A percentile compares a stretch with the other conserved stretches of the same genome.
phyloP scores from a whole-genome alignment of 2,888 invertebrate genomes.

The Sphecodes monilicornis region DNA sequence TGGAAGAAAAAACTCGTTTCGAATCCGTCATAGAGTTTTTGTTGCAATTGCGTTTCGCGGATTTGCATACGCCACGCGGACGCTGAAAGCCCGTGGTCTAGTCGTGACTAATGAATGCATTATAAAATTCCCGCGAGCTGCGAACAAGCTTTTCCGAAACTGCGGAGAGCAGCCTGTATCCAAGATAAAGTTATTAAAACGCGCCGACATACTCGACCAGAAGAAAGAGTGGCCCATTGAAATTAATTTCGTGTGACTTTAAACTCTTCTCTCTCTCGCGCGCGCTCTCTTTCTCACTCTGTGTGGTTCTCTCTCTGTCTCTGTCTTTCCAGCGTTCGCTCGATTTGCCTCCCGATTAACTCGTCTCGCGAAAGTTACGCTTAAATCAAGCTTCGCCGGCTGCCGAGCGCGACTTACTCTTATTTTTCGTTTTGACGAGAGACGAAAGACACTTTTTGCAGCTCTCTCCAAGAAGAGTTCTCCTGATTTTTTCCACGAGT shows the following conservation, averaged over 20 bases:
- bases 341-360: constrained; percentile 3
- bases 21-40: background rate
- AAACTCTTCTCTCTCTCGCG: background rate
- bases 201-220: background rate
- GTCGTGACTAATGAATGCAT: constrained; percentile 7
- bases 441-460: constrained; percentile 7
- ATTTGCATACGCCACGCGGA: background rate
- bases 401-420: background rate
- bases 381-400: constrained; percentile 1
- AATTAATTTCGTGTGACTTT: constrained; percentile 2
- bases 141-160: background rate
- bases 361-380: constrained; percentile 2
- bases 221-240: constrained; percentile 3
- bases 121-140: background rate
- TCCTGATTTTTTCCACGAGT: constrained; percentile 1
- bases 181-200: constrained; percentile 21
- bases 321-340: background rate
- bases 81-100: background rate
- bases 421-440: background rate
- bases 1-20: background rate
- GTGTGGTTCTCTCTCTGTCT: background rate
- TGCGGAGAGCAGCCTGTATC: background rate
- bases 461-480: constrained; percentile 1
- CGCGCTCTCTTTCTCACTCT: too few relatives aligned
- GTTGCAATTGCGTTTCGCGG: background rate